These are phyloP conservation scores for Clistopyga incitator DNA, from an alignment of 2,888 invertebrate species.

Conservation along the genomic window DNA sequence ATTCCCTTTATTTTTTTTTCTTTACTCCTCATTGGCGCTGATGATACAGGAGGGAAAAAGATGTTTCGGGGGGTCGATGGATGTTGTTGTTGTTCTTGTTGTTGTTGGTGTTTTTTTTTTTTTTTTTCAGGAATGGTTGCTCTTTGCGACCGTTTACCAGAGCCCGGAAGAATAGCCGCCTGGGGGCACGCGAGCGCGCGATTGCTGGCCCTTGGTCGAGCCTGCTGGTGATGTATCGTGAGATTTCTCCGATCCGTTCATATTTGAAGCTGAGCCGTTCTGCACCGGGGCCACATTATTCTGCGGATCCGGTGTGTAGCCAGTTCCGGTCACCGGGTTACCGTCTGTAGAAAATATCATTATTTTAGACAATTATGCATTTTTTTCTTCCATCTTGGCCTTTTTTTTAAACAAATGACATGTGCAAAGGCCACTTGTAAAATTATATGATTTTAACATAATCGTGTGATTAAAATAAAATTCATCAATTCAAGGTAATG, in stretches of 20 bases:
- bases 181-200: conserved; percentile 88
- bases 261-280: conserved; percentile 84
- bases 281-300: conserved; percentile 74
- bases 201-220: conserved; percentile 83
- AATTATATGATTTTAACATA: no score
- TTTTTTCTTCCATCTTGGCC: background rate
- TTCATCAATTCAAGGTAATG: no score
- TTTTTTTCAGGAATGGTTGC: conserved; percentile 17
- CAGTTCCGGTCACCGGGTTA: conserved; percentile 86
- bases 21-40: conserved; percentile 50
- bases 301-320: conserved; percentile 83
- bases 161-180: conserved; percentile 89
- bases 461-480: no score
- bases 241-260: conserved; percentile 80
- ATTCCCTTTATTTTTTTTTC: conserved; percentile 47
- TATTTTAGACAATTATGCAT: conserved; percentile 11
- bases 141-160: conserved; percentile 86
- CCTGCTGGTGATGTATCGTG: conserved; percentile 78
- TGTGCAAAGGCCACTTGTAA: background rate
- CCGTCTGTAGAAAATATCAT: conserved; percentile 82
- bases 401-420: background rate
- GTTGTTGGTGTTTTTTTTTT: conserved; percentile 57
- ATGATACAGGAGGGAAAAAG: conserved; percentile 32
- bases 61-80: conserved; percentile 27
- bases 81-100: conserved; percentile 52